Evolutionary conservation across 2,113 vertebrate genomes (phyloP).

Genomic region (Corvus moneduloides): DNA sequence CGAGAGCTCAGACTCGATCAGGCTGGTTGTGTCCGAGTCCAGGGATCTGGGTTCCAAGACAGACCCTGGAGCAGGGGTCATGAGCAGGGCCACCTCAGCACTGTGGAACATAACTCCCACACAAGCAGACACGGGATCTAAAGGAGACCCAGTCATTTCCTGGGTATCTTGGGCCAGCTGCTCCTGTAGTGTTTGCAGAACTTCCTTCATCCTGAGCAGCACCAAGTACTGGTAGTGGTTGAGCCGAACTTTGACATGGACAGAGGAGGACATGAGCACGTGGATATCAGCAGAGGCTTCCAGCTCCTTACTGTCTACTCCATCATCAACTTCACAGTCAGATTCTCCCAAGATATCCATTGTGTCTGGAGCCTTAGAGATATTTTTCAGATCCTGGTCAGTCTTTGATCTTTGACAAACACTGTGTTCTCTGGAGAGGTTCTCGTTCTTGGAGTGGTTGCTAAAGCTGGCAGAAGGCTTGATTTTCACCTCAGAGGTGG

Average conservation of each 20-base stretch:
- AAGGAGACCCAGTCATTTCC: slow-evolving; percentile 57
- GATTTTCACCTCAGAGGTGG: slow-evolving; percentile 62
- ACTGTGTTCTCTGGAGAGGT: slow-evolving; percentile 3
- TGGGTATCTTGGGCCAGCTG: slow-evolving; percentile 81
- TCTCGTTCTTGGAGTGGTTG: slow-evolving; percentile 46
- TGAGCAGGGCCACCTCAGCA: slow-evolving; percentile 84
- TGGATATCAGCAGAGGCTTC: slow-evolving; percentile 81
- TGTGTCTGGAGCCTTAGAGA: slow-evolving; percentile 39
- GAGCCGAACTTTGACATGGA: slow-evolving; percentile 83
- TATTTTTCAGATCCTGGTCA: slow-evolving; percentile 73
- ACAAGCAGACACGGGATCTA: slow-evolving; percentile 74
- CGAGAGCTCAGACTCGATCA: slow-evolving; percentile 85
- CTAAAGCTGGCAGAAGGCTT: slow-evolving; percentile 75
- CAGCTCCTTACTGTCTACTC: slow-evolving; percentile 28
- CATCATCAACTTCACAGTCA: neutral
- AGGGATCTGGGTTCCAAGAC: slow-evolving; percentile 73
- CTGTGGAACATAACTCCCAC: slow-evolving; percentile 82
- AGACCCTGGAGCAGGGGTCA: slow-evolving; percentile 73
- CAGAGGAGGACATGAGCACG: slow-evolving; percentile 80
- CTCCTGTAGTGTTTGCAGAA: slow-evolving; percentile 80
- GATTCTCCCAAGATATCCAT: slow-evolving; percentile 47
- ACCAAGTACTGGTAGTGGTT: slow-evolving; percentile 96
- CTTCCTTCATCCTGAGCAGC: slow-evolving; percentile 89
- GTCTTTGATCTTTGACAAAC: slow-evolving; percentile 74
- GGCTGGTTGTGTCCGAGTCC: slow-evolving; percentile 88